phyloP scores from a whole-genome alignment of 2,113 vertebrate genomes.

The Melospiza georgiana region DNA sequence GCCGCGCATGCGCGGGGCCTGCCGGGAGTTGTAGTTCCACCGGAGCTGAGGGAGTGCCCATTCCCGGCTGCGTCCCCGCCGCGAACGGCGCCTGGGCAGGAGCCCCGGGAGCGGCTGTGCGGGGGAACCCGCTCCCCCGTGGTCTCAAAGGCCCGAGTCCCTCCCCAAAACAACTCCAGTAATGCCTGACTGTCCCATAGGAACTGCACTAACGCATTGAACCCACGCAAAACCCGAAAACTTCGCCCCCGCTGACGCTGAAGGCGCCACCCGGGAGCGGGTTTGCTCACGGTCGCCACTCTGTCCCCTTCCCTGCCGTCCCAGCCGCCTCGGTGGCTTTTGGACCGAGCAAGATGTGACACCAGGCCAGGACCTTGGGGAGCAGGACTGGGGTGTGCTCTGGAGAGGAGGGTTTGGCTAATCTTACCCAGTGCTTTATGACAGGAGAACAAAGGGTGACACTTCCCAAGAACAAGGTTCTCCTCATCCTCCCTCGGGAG shows the following conservation, averaged over 20 bases:
- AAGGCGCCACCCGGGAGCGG: too few species aligned
- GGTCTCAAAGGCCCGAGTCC: too few species aligned
- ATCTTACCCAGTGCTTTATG: background rate
- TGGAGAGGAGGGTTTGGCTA: background rate
- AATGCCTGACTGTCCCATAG: background rate
- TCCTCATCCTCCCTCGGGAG: background rate
- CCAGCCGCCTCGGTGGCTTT: background rate
- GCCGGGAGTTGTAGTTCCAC: background rate
- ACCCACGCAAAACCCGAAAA: background rate
- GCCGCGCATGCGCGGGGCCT: background rate
- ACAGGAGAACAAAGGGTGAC: background rate
- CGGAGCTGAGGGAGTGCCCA: fast-evolving
- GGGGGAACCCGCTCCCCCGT: fast-evolving
- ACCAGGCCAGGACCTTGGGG: background rate
- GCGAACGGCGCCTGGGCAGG: background rate
- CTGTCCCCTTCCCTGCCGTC: background rate
- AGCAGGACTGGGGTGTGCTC: background rate
- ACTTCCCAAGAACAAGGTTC: background rate
- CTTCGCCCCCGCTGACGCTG: fast-evolving
- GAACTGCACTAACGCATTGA: fast-evolving
- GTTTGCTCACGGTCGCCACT: background rate
- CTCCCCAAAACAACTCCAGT: background rate
- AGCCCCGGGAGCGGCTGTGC: too few species aligned
- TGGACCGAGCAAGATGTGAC: background rate
- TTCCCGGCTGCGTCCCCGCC: too few species aligned